Evolutionary conservation across 2,888 invertebrate species (phyloP).

Genomic region (Sturmia bella): DNA sequence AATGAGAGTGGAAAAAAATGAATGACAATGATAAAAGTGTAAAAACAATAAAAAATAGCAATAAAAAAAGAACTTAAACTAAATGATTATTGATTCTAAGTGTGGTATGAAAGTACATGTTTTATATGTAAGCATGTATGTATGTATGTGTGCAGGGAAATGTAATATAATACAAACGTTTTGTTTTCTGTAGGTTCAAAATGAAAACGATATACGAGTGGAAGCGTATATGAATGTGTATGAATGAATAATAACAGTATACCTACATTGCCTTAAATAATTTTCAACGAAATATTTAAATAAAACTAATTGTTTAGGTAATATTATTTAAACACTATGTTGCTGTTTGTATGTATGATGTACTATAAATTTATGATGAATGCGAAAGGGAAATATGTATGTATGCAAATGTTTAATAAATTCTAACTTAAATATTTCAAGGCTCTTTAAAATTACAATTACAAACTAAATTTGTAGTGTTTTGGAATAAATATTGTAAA

Average conservation of each 20-base stretch:
- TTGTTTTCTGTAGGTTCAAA: slow-evolving; percentile 24
- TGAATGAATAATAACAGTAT: slow-evolving; percentile 38
- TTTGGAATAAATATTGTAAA: slow-evolving; percentile 47
- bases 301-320: slow-evolving; percentile 6
- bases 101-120: slow-evolving; percentile 52
- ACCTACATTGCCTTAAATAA: slow-evolving; percentile 39
- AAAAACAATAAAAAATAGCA: slow-evolving; percentile 44
- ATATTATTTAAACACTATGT: slow-evolving; percentile 28
- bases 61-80: slow-evolving; percentile 51
- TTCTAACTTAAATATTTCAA: slow-evolving; percentile 53
- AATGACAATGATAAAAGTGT: slow-evolving; percentile 38
- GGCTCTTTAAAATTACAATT: slow-evolving; percentile 35
- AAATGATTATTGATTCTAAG: slow-evolving; percentile 42
- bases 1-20: slow-evolving; percentile 12
- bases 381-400: neutral
- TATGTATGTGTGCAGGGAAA: slow-evolving; percentile 15
- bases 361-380: neutral
- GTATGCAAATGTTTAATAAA: slow-evolving; percentile 2
- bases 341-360: slow-evolving; percentile 5
- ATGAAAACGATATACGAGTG: slow-evolving; percentile 30
- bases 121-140: slow-evolving; percentile 29
- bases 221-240: slow-evolving; percentile 31
- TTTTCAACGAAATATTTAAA: slow-evolving; percentile 9
- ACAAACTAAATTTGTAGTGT: slow-evolving; percentile 48
- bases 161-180: slow-evolving; percentile 68